A percentile compares a stretch with the other conserved stretches of the same genome.
Conservation (phyloP, 2,113 vertebrate genomes). For the Globicephala melas region DNA sequence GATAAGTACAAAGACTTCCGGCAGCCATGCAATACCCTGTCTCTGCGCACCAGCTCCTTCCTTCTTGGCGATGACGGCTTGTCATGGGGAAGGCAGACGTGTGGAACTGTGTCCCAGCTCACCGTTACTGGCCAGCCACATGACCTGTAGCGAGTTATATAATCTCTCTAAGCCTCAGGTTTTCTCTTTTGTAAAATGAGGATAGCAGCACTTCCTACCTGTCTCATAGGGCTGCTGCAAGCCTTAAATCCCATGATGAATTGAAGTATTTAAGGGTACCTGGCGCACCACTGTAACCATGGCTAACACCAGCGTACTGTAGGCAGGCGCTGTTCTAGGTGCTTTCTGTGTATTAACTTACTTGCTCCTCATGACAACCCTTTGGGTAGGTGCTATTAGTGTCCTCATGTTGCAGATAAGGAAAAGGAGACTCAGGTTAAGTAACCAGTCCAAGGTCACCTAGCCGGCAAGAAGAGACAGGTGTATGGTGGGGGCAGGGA, state of each 20-base stretch:
- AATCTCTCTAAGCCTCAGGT: not conserved
- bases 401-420: not conserved
- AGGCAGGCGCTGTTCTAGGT: not conserved
- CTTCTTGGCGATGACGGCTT: not conserved
- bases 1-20: not conserved
- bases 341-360: not conserved
- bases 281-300: fast-evolving
- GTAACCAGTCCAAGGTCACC: not conserved
- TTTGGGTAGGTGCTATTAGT: not conserved
- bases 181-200: not conserved
- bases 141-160: not conserved
- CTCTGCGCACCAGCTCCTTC: not conserved
- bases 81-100: fast-evolving
- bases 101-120: not conserved
- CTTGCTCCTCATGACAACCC: not conserved
- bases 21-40: not conserved
- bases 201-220: not conserved
- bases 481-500: too few species aligned
- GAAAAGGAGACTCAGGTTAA: not conserved
- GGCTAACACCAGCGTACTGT: fast-evolving
- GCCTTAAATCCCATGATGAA: not conserved
- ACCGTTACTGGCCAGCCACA: not conserved
- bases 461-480: not conserved
- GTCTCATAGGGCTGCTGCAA: not conserved
- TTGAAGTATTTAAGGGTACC: not conserved